Conservation (phyloP, 2,888 invertebrate species). For the Arctia plantaginis region DNA sequence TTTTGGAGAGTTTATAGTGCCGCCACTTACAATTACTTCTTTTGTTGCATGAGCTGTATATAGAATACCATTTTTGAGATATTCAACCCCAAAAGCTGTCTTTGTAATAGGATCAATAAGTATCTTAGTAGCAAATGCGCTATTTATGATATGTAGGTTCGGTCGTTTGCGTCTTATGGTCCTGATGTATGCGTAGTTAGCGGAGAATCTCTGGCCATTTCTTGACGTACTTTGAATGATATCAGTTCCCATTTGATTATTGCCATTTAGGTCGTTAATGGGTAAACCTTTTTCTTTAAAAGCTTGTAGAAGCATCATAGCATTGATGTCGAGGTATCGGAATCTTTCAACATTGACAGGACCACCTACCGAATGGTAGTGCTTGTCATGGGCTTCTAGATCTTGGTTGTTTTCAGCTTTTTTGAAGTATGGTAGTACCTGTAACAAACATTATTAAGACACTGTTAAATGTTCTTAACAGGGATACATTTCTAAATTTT, state of each 20-base stretch:
- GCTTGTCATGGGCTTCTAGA: conserved; percentile 80
- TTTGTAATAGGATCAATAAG: conserved; percentile 87
- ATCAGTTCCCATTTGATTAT: conserved; percentile 87
- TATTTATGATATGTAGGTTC: conserved; percentile 83
- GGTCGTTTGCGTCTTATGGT: conserved; percentile 86
- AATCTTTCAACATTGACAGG: conserved; percentile 89
- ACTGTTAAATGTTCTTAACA: not conserved
- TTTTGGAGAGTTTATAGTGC: conserved; percentile 88
- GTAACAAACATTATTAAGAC: conserved; percentile 42
- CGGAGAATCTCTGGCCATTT: conserved; percentile 87
- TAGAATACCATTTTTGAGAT: conserved; percentile 75
- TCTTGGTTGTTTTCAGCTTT: conserved; percentile 89
- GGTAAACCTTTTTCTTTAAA: conserved; percentile 88
- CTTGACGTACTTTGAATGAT: conserved; percentile 88
- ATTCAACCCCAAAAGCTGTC: conserved; percentile 77
- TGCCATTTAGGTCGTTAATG: conserved; percentile 86
- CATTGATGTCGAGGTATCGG: conserved; percentile 87
- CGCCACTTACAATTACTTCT: conserved; percentile 88
- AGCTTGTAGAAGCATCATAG: conserved; percentile 85
- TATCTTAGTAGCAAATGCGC: conserved; percentile 85
- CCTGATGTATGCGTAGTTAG: conserved; percentile 89
- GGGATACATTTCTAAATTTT: not conserved
- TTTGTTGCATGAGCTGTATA: conserved; percentile 81
- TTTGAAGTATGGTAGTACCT: conserved; percentile 90
- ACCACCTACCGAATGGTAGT: conserved; percentile 88